phyloP scores from a whole-genome alignment of 2,797 vertebrate species.

The Bucorvus abyssinicus region DNA sequence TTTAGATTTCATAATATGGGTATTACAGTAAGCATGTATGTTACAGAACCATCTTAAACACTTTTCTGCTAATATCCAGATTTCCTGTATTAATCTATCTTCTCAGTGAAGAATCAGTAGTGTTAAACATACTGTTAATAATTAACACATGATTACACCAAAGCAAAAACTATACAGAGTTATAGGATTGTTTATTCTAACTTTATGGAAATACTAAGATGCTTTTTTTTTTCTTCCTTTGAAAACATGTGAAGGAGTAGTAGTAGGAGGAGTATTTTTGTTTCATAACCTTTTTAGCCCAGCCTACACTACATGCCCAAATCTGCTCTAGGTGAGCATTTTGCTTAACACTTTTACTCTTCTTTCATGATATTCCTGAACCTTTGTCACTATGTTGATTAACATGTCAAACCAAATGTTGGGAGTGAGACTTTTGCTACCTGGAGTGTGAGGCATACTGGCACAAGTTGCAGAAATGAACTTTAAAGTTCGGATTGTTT shows the following conservation, averaged over 20 bases:
- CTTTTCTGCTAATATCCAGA: not conserved
- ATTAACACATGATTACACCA: not conserved
- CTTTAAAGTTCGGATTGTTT: constrained; percentile 45
- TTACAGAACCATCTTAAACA: not conserved
- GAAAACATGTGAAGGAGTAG: not conserved
- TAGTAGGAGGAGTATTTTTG: not conserved
- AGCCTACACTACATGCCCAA: not conserved
- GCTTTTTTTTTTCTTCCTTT: not conserved
- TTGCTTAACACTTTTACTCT: constrained; percentile 24
- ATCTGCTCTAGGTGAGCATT: not conserved
- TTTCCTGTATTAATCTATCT: not conserved
- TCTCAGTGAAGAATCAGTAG: not conserved
- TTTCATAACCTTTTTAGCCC: not conserved
- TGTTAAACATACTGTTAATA: not conserved
- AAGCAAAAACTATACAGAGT: not conserved
- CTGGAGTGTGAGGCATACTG: constrained; percentile 5
- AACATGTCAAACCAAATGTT: constrained; percentile 59
- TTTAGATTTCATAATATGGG: not conserved
- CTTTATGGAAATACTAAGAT: not conserved
- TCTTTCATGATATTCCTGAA: constrained; percentile 29
- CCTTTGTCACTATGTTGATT: constrained; percentile 40
- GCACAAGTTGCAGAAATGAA: constrained; percentile 34
- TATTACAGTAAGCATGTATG: not conserved
- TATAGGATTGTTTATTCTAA: not conserved
- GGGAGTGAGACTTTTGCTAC: constrained; percentile 18